phyloP scores from a whole-genome alignment of 2,888 invertebrate species.

The Allygus modestus region DNA sequence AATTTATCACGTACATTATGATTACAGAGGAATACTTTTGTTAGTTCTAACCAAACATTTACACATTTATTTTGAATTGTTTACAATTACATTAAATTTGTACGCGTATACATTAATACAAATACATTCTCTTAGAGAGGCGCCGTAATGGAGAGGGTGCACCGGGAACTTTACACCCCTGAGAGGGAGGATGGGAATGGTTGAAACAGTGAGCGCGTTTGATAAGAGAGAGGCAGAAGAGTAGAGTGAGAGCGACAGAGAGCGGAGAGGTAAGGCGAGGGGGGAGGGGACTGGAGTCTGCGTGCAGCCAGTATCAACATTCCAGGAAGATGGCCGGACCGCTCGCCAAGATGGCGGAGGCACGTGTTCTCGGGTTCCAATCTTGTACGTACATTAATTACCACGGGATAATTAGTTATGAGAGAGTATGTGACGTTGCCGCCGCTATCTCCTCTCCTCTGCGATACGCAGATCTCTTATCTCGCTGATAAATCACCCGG shows the following conservation, averaged over 20 bases:
- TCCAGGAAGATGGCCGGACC: slow-evolving; percentile 50
- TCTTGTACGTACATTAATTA: slow-evolving; percentile 50
- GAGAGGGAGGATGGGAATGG: no score
- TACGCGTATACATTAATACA: no score
- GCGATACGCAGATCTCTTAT: slow-evolving; percentile 28
- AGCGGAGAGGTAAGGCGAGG: neutral
- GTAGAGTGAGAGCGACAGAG: neutral
- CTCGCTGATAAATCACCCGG: neutral
- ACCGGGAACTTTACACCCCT: no score
- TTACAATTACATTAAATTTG: no score
- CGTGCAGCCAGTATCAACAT: slow-evolving; percentile 49
- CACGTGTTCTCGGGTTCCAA: slow-evolving; percentile 28
- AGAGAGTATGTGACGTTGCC: neutral
- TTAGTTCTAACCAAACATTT: no score
- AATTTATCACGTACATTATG: no score
- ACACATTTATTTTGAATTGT: no score
- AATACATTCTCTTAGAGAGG: no score
- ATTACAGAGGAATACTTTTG: no score
- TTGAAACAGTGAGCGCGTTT: no score
- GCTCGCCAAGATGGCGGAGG: slow-evolving; percentile 51
- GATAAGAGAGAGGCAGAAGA: neutral
- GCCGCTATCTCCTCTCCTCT: neutral
- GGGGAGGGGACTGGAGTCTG: slow-evolving; percentile 39
- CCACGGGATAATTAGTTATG: slow-evolving; percentile 28
- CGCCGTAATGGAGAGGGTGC: no score